phyloP scores from a whole-genome alignment of 2,888 invertebrate genomes.

The Tipula lateralis region DNA sequence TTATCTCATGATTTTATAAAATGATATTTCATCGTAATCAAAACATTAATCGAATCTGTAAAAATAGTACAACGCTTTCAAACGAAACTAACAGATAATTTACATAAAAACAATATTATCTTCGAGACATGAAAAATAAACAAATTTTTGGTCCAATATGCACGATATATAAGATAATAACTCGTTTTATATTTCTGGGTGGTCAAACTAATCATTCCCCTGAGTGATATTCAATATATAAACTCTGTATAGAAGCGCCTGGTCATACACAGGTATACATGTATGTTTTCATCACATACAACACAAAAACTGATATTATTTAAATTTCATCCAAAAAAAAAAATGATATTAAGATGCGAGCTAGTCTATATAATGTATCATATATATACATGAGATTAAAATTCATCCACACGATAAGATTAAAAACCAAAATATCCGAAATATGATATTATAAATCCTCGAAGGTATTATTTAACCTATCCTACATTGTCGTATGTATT shows the following conservation, averaged over 20 bases:
- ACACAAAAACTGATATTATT: not conserved
- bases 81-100: not conserved
- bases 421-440: not conserved
- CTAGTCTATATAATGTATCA: not conserved
- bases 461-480: not conserved
- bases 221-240: not conserved
- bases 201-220: slow-evolving; percentile 19
- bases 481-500: not conserved
- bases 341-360: not conserved
- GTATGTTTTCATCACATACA: not conserved
- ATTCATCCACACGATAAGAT: not conserved
- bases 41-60: not conserved
- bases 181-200: not conserved
- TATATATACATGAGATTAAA: not conserved
- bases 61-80: not conserved
- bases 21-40: not conserved
- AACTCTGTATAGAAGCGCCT: not conserved
- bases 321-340: not conserved
- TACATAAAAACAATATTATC: not conserved
- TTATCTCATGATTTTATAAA: not conserved
- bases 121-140: not conserved
- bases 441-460: not conserved
- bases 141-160: not conserved
- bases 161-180: not conserved
- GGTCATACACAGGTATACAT: not conserved